phyloP scores from a whole-genome alignment of 2,888 invertebrate species.

The Morpho helenor region DNA sequence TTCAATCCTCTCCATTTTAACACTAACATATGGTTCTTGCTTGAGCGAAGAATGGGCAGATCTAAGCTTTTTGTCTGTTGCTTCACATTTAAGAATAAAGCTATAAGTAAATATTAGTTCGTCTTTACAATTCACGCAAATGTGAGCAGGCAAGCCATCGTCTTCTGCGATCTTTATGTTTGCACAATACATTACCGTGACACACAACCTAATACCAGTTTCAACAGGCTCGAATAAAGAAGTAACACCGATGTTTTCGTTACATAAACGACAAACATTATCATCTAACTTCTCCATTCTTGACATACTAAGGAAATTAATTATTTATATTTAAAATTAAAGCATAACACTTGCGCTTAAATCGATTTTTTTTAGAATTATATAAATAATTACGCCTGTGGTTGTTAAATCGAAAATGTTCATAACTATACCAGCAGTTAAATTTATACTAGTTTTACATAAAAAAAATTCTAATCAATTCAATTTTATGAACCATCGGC shows the following conservation, averaged over 20 bases:
- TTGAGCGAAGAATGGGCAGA: conserved; percentile 17
- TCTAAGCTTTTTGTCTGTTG: conserved; percentile 46
- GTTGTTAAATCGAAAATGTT: no score
- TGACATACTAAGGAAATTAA: neutral
- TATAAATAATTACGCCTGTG: no score
- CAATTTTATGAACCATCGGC: no score
- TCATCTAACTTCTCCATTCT: conserved; percentile 34
- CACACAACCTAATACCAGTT: conserved; percentile 31
- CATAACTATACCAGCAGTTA: no score
- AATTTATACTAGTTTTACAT: no score
- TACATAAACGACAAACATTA: conserved; percentile 52
- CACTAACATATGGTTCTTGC: conserved; percentile 2
- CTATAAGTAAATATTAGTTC: conserved; percentile 44
- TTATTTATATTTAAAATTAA: neutral
- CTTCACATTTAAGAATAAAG: conserved; percentile 53
- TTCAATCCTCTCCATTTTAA: neutral
- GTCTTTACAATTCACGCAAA: conserved; percentile 46
- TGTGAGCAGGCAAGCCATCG: conserved; percentile 48
- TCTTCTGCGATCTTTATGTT: conserved; percentile 41
- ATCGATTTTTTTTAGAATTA: no score
- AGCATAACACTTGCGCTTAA: neutral
- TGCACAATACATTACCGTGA: conserved; percentile 50
- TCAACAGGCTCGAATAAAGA: conserved; percentile 40
- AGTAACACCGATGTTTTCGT: conserved; percentile 38
- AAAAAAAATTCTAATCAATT: no score